Evolutionary conservation across 1,140 invertebrate genomes (phyloP).

Genomic region (Chrysomallon squamiferum): DNA sequence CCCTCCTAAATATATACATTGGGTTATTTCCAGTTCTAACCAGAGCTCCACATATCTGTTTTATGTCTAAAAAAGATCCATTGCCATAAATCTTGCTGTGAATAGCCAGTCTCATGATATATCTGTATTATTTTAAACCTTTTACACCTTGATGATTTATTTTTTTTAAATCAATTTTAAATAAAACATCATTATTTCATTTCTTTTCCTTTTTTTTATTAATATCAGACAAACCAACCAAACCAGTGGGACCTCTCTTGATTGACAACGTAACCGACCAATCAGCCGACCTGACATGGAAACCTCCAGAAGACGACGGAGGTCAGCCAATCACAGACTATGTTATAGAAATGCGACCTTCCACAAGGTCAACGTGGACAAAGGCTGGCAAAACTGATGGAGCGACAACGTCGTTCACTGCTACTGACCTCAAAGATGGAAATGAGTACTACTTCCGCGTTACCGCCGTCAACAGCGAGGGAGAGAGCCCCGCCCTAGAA

Average conservation of each 20-base stretch:
- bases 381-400: constrained; percentile 71
- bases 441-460: constrained; percentile 91
- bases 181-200: too few species aligned
- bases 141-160: too few species aligned
- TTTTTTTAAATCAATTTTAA: too few species aligned
- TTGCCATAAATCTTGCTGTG: too few species aligned
- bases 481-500: constrained; percentile 83
- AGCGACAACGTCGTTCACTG: constrained; percentile 84
- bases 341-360: constrained; percentile 90
- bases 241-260: constrained; percentile 73
- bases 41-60: too few species aligned
- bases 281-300: constrained; percentile 77
- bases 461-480: constrained; percentile 91
- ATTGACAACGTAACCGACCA: constrained; percentile 91
- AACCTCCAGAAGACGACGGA: constrained; percentile 45
- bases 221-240: constrained; percentile 54
- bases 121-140: too few species aligned
- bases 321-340: constrained; percentile 77
- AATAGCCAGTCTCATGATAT: too few species aligned
- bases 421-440: constrained; percentile 80
- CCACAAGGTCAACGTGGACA: constrained; percentile 80
- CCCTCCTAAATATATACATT: too few species aligned
- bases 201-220: too few species aligned
- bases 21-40: too few species aligned
- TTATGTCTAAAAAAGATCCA: too few species aligned